These are phyloP conservation scores for Macrobrachium nipponense DNA, from an alignment of 1,140 invertebrate species.

Conservation along the genomic window DNA sequence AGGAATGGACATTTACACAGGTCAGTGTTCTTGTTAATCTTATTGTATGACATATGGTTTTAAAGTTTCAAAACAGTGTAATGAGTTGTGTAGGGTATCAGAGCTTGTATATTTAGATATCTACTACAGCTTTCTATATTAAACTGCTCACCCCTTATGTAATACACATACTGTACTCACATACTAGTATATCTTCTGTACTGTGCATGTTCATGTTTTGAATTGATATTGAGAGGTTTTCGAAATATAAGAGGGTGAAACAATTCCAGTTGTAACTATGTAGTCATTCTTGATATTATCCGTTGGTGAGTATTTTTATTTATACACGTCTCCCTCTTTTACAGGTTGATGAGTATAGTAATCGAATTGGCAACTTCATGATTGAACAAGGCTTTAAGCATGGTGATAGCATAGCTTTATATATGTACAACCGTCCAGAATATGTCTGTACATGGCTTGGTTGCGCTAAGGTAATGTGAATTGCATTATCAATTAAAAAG, in stretches of 20 bases:
- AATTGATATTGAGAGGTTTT: too few relatives aligned
- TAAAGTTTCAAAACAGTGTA: background rate
- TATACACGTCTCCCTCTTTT: conserved; percentile 49
- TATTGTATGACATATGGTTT: background rate
- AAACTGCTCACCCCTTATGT: too few relatives aligned
- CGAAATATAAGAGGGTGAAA: too few relatives aligned
- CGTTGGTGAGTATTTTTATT: background rate
- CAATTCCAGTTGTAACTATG: background rate
- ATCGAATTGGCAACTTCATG: conserved; percentile 71
- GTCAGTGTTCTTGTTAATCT: conserved; percentile 1
- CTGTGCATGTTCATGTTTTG: too few relatives aligned
- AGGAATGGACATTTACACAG: conserved; percentile 52
- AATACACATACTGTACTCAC: too few relatives aligned
- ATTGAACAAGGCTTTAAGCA: conserved; percentile 66
- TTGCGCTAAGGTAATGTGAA: conserved; percentile 70
- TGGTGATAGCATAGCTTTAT: conserved; percentile 74
- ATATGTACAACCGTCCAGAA: conserved; percentile 72
- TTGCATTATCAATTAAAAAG: background rate
- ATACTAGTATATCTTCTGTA: background rate
- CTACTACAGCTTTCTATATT: too few relatives aligned
- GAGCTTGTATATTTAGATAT: too few relatives aligned
- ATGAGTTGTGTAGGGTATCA: background rate
- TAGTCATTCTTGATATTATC: background rate
- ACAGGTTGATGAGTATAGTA: conserved; percentile 70
- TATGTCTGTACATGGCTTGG: conserved; percentile 73